phyloP scores from a whole-genome alignment of 1,140 invertebrate species.

The Melitaea cinxia region DNA sequence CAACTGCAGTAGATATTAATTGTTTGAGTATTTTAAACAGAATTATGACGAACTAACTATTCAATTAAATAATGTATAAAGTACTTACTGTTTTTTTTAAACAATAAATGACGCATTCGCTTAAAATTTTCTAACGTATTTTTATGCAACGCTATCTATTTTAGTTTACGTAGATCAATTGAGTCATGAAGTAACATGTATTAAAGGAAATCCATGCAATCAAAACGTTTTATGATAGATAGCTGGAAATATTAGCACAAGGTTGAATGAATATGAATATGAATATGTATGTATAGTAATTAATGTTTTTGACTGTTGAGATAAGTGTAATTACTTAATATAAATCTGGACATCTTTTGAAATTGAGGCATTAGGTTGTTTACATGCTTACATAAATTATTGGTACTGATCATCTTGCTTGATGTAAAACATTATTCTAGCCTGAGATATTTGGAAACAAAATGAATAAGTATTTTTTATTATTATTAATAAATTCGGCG shows the following conservation, averaged over 20 bases:
- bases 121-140: slow-evolving; percentile 1
- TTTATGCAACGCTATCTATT: slow-evolving; percentile 11
- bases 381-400: not conserved
- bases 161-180: slow-evolving; percentile 35
- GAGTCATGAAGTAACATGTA: slow-evolving; percentile 54
- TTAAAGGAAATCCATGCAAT: slow-evolving; percentile 52
- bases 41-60: not conserved
- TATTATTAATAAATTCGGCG: too few species aligned
- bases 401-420: too few species aligned
- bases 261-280: slow-evolving; percentile 41
- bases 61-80: not conserved
- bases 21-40: not conserved
- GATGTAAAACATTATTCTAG: too few species aligned
- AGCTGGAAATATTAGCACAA: slow-evolving; percentile 55
- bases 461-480: too few species aligned
- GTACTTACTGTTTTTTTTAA: not conserved
- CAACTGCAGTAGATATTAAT: too few species aligned
- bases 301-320: slow-evolving; percentile 8
- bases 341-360: not conserved
- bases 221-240: slow-evolving; percentile 50
- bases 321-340: slow-evolving; percentile 3
- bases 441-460: too few species aligned
- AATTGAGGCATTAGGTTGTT: not conserved
- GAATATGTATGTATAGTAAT: slow-evolving; percentile 33
- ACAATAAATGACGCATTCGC: not conserved